Conservation (phyloP, 2,888 invertebrate species). For the Trachelus iudaicus region DNA sequence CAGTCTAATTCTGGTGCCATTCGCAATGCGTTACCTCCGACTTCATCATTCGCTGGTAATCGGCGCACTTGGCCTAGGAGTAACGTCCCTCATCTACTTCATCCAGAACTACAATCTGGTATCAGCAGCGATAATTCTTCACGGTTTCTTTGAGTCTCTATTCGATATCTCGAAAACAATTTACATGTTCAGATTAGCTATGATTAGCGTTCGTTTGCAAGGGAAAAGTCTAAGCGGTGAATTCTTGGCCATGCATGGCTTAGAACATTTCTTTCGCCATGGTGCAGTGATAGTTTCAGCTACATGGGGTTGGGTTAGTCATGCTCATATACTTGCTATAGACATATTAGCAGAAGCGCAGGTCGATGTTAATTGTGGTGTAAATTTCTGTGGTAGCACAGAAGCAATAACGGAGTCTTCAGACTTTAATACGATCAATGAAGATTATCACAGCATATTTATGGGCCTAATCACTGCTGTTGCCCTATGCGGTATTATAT, state of each 20-base stretch:
- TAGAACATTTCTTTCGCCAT: constrained; percentile 21
- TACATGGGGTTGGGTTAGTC: constrained; percentile 15
- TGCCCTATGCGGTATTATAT: constrained; percentile 23
- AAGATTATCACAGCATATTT: constrained; percentile 22
- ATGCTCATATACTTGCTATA: background rate
- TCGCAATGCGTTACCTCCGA: constrained; percentile 18
- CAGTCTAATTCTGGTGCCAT: constrained; percentile 21
- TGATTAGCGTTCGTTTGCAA: constrained; percentile 19
- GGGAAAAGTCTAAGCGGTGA: constrained; percentile 19
- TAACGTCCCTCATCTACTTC: constrained; percentile 22
- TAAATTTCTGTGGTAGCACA: too few species aligned
- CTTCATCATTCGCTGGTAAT: constrained; percentile 26
- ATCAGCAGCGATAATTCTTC: constrained; percentile 15
- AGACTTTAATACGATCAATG: too few species aligned
- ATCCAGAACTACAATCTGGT: constrained; percentile 10
- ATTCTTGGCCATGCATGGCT: constrained; percentile 10
- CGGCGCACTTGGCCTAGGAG: constrained; percentile 27
- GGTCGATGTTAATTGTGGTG: too few species aligned
- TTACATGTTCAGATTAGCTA: constrained; percentile 19
- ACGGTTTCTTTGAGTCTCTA: constrained; percentile 20
- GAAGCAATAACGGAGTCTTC: too few species aligned
- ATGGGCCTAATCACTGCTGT: constrained; percentile 19
- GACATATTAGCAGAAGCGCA: too few species aligned
- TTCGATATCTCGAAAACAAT: constrained; percentile 20
- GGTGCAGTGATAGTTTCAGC: constrained; percentile 13